These are phyloP conservation scores for Acronicta aceris DNA, from an alignment of 2,888 invertebrate genomes.

Conservation along the genomic window DNA sequence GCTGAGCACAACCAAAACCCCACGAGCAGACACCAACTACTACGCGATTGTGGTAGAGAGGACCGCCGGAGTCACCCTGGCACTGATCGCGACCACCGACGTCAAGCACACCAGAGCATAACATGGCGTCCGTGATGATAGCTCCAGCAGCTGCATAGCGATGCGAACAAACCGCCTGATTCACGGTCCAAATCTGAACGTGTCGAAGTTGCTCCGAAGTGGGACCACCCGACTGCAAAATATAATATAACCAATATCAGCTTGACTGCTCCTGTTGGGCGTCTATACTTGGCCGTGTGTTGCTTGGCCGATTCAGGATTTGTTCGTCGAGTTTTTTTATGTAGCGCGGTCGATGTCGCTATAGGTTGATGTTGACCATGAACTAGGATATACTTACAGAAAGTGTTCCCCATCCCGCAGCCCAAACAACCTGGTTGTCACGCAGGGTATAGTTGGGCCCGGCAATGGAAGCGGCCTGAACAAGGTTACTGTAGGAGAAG, in stretches of 20 bases:
- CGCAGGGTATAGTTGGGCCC: constrained; percentile 62
- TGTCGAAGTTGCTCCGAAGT: constrained; percentile 62
- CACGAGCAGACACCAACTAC: constrained; percentile 64
- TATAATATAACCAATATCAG: background rate
- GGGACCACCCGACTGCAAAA: constrained; percentile 47
- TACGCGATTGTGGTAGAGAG: constrained; percentile 60
- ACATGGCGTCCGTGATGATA: constrained; percentile 58
- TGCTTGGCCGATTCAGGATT: no score
- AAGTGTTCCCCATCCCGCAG: constrained; percentile 78
- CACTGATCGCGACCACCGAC: constrained; percentile 65
- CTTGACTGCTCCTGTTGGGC: no score
- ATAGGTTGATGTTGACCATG: no score
- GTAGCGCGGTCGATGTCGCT: no score
- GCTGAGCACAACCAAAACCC: constrained; percentile 54
- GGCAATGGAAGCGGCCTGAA: constrained; percentile 60
- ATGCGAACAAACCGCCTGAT: constrained; percentile 53
- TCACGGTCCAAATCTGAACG: constrained; percentile 63
- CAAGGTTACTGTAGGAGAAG: constrained; percentile 53
- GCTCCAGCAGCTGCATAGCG: constrained; percentile 41
- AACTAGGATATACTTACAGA: constrained; percentile 57
- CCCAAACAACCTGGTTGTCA: constrained; percentile 68
- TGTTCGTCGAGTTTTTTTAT: no score
- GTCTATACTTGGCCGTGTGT: no score
- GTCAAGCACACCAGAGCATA: constrained; percentile 63
- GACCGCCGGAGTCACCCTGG: constrained; percentile 65